Evolutionary conservation across 1,140 invertebrate genomes (phyloP).

Genomic region (Rhyzopertha dominica): DNA sequence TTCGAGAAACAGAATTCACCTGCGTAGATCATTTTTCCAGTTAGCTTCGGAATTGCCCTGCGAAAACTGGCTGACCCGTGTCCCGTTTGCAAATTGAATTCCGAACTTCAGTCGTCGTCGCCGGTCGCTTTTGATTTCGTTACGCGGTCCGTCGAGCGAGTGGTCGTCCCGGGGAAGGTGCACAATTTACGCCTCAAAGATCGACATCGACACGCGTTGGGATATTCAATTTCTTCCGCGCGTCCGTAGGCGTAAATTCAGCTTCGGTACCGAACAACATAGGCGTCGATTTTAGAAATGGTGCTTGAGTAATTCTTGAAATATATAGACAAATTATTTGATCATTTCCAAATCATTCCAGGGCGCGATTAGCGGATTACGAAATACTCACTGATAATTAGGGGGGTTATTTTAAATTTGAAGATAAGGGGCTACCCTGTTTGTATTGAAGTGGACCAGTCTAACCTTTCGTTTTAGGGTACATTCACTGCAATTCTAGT

Average conservation of each 20-base stretch:
- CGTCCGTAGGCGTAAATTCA: conserved; percentile 30
- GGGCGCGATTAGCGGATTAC: no score
- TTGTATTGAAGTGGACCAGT: no score
- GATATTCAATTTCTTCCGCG: conserved; percentile 34
- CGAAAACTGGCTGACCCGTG: conserved; percentile 29
- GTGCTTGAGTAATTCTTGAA: no score
- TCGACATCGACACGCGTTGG: conserved; percentile 20
- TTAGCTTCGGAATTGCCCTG: conserved; percentile 25
- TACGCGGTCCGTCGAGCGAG: conserved; percentile 22
- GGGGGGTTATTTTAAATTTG: no score
- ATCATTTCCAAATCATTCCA: no score
- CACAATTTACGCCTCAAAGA: conserved; percentile 27
- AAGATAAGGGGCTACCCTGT: no score
- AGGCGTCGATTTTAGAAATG: conserved; percentile 4
- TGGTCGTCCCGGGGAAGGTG: conserved; percentile 16
- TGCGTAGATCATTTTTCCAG: conserved; percentile 20
- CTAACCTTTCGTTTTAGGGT: no score
- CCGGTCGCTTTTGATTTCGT: conserved; percentile 32
- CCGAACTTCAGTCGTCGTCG: conserved; percentile 20
- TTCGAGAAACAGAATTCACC: conserved; percentile 18
- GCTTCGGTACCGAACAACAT: conserved; percentile 13
- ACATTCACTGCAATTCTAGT: no score
- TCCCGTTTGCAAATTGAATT: conserved; percentile 30
- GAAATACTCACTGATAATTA: no score
- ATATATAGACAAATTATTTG: no score